Evolutionary conservation across 2,888 invertebrate species (phyloP).

Genomic region (Eupelmus urozonus): DNA sequence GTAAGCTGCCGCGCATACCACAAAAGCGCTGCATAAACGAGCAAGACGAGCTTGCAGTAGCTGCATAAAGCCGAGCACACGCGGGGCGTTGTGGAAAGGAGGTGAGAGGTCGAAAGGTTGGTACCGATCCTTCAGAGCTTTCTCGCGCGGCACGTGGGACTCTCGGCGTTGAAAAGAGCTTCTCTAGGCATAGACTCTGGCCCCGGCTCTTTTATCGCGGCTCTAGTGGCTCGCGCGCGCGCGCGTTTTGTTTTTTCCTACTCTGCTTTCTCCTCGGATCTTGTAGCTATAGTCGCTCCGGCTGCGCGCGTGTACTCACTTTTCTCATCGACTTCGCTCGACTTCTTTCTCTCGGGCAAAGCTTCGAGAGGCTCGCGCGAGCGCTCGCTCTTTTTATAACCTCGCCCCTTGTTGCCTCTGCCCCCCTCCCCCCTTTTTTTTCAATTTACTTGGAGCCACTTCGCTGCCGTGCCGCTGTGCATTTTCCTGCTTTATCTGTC

Average conservation of each 20-base stretch:
- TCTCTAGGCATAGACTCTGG: not conserved
- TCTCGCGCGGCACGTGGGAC: not conserved
- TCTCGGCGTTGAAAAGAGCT: constrained; percentile 33
- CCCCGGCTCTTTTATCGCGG: not conserved
- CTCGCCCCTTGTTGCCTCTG: not conserved
- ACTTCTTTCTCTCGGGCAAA: not conserved
- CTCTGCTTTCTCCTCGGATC: not conserved
- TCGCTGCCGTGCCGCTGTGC: not conserved
- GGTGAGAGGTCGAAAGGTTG: constrained; percentile 28
- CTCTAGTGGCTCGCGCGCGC: constrained; percentile 16
- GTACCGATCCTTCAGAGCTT: not conserved
- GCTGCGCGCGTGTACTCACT: too few species aligned
- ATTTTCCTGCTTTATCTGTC: constrained; percentile 36
- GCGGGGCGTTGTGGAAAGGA: not conserved
- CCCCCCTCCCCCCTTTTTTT: constrained; percentile 21
- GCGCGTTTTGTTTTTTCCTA: constrained; percentile 10
- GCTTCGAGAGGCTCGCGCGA: constrained; percentile 14
- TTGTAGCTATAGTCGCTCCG: not conserved
- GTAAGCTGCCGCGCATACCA: not conserved
- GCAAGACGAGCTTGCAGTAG: not conserved
- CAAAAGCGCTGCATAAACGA: too few species aligned
- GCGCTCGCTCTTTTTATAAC: constrained; percentile 21
- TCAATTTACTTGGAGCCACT: constrained; percentile 54
- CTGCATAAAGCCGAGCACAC: not conserved
- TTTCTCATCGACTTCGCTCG: not conserved